Evolutionary conservation across 2,888 invertebrate genomes (phyloP).

Genomic region (Hoplodrina ambigua): DNA sequence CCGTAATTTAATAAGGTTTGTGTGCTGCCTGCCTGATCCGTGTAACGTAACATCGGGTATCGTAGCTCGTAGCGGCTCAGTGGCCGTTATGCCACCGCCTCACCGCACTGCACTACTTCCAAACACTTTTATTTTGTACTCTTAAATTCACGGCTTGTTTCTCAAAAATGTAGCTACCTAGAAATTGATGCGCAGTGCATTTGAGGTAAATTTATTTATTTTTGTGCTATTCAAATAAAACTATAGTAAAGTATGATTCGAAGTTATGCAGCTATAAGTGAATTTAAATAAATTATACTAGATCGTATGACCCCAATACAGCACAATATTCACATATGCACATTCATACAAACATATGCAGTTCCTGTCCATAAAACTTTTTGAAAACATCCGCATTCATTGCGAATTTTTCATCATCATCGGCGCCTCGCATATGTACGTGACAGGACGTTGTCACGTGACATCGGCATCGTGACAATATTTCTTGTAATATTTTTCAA

Average conservation of each 20-base stretch:
- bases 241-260: neutral
- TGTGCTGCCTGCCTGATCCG: constrained; percentile 51
- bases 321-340: constrained; percentile 1
- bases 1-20: constrained; percentile 54
- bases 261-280: neutral
- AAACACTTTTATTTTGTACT: constrained; percentile 60
- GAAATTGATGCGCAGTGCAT: neutral
- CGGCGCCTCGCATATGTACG: neutral
- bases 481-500: constrained; percentile 20
- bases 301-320: too few relatives aligned
- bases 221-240: neutral
- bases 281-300: neutral
- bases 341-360: constrained; percentile 13
- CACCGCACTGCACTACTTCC: constrained; percentile 42
- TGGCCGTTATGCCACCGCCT: constrained; percentile 60
- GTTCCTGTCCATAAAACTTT: neutral
- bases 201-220: neutral
- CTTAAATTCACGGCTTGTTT: constrained; percentile 44
- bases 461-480: constrained; percentile 19
- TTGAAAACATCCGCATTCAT: neutral
- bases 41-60: constrained; percentile 56
- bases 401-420: constrained; percentile 12
- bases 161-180: constrained; percentile 15
- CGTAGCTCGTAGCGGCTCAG: constrained; percentile 38
- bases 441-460: neutral